Conservation (phyloP, 2,113 vertebrate genomes). For the Furnarius figulus region DNA sequence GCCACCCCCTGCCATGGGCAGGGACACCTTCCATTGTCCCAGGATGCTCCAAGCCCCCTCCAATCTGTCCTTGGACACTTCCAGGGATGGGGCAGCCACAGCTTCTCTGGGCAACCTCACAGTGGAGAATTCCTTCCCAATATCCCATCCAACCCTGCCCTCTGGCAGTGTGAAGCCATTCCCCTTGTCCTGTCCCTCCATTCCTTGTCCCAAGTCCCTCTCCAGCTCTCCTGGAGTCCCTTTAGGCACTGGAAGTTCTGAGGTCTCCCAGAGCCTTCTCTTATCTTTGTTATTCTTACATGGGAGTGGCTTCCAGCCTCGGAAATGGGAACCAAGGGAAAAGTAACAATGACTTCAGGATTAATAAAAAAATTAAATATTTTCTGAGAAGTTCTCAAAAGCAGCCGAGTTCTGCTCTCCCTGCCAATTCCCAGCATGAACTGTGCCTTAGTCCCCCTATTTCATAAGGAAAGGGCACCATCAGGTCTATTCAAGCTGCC, state of each 20-base stretch:
- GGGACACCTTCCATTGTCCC: fast-evolving
- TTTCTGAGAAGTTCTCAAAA: neutral
- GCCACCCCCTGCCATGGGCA: neutral
- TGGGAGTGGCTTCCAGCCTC: neutral
- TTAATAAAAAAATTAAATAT: neutral
- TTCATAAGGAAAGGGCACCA: neutral
- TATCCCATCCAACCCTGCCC: neutral
- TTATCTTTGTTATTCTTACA: neutral
- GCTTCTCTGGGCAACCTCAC: neutral
- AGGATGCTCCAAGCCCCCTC: neutral
- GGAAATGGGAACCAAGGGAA: neutral
- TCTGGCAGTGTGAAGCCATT: fast-evolving
- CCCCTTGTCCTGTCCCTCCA: neutral
- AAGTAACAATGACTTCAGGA: neutral
- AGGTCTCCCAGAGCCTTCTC: neutral
- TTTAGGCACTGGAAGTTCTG: neutral
- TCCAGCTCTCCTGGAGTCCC: neutral
- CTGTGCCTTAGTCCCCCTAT: neutral
- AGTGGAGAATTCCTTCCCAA: neutral
- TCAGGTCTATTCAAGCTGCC: neutral
- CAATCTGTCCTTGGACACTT: neutral
- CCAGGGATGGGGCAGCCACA: neutral
- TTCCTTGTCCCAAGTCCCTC: neutral
- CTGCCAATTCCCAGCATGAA: neutral
- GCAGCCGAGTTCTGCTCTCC: neutral